A percentile compares a stretch with the other conserved stretches of the same genome.
phyloP scores from a whole-genome alignment of 2,888 invertebrate species.

The Agriopis marginaria region DNA sequence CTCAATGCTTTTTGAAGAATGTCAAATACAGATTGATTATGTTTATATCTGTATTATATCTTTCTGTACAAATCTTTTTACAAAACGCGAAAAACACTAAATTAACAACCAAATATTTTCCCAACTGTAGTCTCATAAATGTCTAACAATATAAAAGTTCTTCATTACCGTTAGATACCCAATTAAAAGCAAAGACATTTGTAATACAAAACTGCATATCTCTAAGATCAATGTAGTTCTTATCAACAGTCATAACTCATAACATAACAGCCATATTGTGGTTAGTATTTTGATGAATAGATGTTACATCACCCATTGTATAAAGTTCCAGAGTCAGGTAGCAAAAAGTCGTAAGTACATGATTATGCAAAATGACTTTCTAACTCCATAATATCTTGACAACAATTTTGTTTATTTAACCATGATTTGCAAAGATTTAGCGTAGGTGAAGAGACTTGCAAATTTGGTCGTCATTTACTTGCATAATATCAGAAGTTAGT shows the following conservation, averaged over 20 bases:
- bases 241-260: constrained; percentile 14
- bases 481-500: constrained; percentile 33
- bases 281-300: constrained; percentile 50
- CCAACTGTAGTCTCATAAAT: neutral
- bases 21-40: neutral
- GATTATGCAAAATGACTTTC: constrained; percentile 70
- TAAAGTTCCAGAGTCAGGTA: constrained; percentile 53
- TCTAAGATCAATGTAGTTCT: constrained; percentile 35
- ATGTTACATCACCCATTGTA: constrained; percentile 69
- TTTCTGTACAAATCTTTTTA: no score
- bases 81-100: neutral
- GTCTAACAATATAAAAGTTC: neutral
- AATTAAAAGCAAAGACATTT: constrained; percentile 10
- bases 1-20: no score
- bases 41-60: no score
- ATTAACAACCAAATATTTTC: neutral
- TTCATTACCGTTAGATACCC: neutral
- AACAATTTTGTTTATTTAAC: constrained; percentile 36
- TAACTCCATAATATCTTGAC: constrained; percentile 46
- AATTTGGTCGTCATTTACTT: constrained; percentile 47
- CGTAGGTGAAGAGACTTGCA: constrained; percentile 28
- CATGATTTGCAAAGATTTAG: constrained; percentile 34
- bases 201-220: constrained; percentile 33
- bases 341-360: constrained; percentile 47
- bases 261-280: constrained; percentile 37